Evolutionary conservation across 1,140 invertebrate genomes (phyloP).

Genomic region (Gerris buenoi): DNA sequence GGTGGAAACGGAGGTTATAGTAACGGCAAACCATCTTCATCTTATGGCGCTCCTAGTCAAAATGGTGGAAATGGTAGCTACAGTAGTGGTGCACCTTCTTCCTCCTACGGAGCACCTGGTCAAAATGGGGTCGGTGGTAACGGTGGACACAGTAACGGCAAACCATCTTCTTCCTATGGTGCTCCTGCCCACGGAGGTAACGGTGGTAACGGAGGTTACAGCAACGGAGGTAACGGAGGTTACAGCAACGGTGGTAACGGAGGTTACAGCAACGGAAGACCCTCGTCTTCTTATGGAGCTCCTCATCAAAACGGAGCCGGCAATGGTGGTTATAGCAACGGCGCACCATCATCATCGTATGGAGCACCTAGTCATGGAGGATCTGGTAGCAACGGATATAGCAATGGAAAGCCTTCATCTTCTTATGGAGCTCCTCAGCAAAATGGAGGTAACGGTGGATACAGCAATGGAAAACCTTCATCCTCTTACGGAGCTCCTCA

Average conservation of each 20-base stretch:
- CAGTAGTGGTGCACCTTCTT: not conserved
- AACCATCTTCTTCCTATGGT: conserved; percentile 1
- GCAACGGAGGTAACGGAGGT: conserved; percentile 3
- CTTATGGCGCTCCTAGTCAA: not conserved
- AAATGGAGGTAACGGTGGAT: not conserved
- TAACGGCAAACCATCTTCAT: not conserved
- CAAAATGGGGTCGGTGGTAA: not conserved
- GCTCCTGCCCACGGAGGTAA: not conserved
- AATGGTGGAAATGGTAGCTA: not conserved
- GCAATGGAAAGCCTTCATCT: not conserved
- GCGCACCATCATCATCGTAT: conserved; percentile 6
- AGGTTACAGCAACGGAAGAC: not conserved
- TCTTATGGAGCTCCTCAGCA: not conserved
- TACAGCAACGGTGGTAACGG: not conserved
- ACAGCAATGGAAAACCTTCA: not conserved
- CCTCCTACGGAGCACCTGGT: not conserved
- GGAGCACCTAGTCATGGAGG: not conserved
- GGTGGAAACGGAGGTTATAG: not conserved
- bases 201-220: not conserved
- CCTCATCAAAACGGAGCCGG: not conserved
- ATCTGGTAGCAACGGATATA: not conserved
- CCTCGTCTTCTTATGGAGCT: not conserved
- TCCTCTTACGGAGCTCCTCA: conserved; percentile 6
- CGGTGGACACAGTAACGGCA: not conserved
- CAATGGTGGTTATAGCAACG: not conserved